Base-by-base conservation (phyloP, 2,797 vertebrate species). In the Lacerta agilis region DNA sequence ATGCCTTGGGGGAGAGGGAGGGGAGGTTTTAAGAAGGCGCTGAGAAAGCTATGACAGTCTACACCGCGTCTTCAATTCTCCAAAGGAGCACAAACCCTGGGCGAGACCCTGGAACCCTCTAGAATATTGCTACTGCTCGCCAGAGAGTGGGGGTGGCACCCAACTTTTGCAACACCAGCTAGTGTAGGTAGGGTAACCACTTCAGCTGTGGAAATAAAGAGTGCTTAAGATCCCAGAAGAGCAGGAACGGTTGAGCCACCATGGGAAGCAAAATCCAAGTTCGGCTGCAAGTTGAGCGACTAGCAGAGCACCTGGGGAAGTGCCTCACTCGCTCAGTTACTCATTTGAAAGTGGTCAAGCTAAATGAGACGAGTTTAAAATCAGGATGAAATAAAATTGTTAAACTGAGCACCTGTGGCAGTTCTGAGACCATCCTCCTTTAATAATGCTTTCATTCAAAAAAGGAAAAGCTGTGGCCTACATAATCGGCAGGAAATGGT, bases 391-490 rank as follows among this genome's bases (percentile, higher is more conserved):
- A 85, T 87, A 80, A 29, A 80, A 80, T 90, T 58, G 78, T 78
- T 90, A 91, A 93, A 89, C 71, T 81, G 79, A 86, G 43, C 87
- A 89, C 75, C 84, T 89, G 78, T 67, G 49, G 77, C 10, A 64
- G 36, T 81, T 94, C 89, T 82, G 91, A 95, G 92, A 91, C 81
- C 75, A 78, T 94, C 33, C 75, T 88, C 93, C 75, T 67, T 94
- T 79, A 69, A 85, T 91, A 88, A 86, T 82, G 69, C 75, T 78
- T 23, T 86, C 83, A 84, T 69, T 38, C 25, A 79, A 45, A 73
- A 33, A 41, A 38, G 75, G 66, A 83, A 69, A 86, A 79, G 72
- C 90, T 90, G 83, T 92, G 89, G 83, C 82, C 82, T 89, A 17
- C 80, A 58, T 83, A 88, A 83, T 88, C 90, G 88, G 84, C 64